Evolutionary conservation across 2,797 vertebrate species (phyloP).

Genomic region (Aulostomus chinensis): DNA sequence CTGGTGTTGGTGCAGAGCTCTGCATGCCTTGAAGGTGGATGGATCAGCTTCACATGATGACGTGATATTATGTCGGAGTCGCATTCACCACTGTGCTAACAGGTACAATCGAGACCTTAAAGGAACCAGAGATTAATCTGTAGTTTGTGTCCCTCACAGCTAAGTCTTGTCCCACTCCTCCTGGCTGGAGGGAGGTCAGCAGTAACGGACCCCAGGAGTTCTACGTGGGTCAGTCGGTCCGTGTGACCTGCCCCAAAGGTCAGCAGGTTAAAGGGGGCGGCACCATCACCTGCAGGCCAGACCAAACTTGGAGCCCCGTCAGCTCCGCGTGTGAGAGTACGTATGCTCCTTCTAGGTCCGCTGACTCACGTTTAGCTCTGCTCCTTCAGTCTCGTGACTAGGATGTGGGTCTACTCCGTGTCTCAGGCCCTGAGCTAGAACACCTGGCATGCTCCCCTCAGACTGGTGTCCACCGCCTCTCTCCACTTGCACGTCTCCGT

Average conservation of each 20-base stretch:
- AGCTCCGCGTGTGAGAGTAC: constrained; percentile 90
- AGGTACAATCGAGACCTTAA: not conserved
- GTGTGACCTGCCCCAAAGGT: constrained; percentile 88
- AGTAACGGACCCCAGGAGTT: constrained; percentile 82
- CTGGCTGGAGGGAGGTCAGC: constrained; percentile 79
- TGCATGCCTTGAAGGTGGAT: too few relatives aligned
- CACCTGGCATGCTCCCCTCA: constrained; percentile 21
- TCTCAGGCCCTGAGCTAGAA: too few relatives aligned
- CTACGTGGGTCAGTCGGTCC: constrained; percentile 86
- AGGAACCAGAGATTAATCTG: not conserved
- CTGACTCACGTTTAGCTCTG: too few relatives aligned
- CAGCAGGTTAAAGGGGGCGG: constrained; percentile 83
- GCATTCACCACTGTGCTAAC: too few relatives aligned
- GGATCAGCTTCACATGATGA: too few relatives aligned
- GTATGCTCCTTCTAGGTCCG: constrained; percentile 48
- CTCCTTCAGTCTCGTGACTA: too few relatives aligned
- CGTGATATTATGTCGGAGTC: too few relatives aligned
- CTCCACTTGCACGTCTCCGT: constrained; percentile 6
- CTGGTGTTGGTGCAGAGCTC: too few relatives aligned
- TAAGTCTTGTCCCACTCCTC: constrained; percentile 88
- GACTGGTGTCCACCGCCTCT: not conserved
- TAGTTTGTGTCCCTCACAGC: constrained; percentile 73
- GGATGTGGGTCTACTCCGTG: too few relatives aligned
- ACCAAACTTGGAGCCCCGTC: constrained; percentile 90
- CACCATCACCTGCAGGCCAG: constrained; percentile 86